A percentile compares a stretch with the other conserved stretches of the same genome.
Evolutionary conservation across 2,113 vertebrate genomes (phyloP).

Genomic region (Hippocampus guttulatus): DNA sequence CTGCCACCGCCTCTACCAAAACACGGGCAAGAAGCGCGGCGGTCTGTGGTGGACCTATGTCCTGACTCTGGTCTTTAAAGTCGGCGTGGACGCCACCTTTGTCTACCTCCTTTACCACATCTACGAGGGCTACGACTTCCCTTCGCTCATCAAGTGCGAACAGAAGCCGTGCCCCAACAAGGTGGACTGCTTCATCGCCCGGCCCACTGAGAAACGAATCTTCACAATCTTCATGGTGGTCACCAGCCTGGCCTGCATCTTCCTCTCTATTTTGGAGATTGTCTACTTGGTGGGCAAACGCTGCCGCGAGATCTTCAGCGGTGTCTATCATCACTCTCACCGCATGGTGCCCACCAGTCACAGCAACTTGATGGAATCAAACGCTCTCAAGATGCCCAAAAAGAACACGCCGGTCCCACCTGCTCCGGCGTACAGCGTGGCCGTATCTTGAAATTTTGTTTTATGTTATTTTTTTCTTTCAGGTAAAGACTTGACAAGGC

Average conservation of each 20-base stretch:
- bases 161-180: conserved; percentile 81
- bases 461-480: background rate
- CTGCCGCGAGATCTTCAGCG: conserved; percentile 58
- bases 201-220: conserved; percentile 90
- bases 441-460: conserved; percentile 10
- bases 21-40: conserved; percentile 86
- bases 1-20: conserved; percentile 60
- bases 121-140: conserved; percentile 84
- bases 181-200: conserved; percentile 93
- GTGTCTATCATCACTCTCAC: conserved; percentile 2
- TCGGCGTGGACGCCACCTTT: conserved; percentile 77
- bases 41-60: conserved; percentile 97
- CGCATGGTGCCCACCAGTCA: conserved; percentile 31
- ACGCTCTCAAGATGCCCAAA: background rate
- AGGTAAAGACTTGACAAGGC: background rate
- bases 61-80: conserved; percentile 85
- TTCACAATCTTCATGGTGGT: conserved; percentile 95
- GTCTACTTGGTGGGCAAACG: conserved; percentile 84
- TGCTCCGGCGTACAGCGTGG: conserved; percentile 50
- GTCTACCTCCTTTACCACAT: conserved; percentile 81
- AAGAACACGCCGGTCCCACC: conserved; percentile 32
- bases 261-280: conserved; percentile 82
- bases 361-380: conserved; percentile 41
- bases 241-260: conserved; percentile 78
- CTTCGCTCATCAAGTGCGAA: conserved; percentile 80